Evolutionary conservation across 2,797 vertebrate genomes (phyloP), one percentile per base, ranked within the genome.

Genomic region (Peromyscus aztecus): DNA sequence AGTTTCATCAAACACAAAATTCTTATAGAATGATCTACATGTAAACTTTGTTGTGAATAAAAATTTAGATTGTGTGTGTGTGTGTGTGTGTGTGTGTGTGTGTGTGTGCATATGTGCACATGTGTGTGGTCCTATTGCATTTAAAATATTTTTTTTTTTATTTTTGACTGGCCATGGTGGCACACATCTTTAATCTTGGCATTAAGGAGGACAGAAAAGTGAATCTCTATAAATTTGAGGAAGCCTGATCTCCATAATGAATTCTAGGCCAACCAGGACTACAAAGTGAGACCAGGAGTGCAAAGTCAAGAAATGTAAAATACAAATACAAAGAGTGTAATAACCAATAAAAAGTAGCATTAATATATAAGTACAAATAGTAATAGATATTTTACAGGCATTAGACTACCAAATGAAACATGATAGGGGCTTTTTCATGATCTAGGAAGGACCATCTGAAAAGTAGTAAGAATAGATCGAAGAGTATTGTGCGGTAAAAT

Each of bases 21-120:
- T 69, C 23, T 81, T 27, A 83, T 81, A 52, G 13, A 81, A 83
- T 81, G 24, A 31, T 37, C 59, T 81, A 37, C 59, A 87, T 77
- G 2, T 69, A 91, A 88, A n/a, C 10, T n/a, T 82, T 95, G 55
- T 55, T 93, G 59, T 83, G 46, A 94, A 93, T 78, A 94, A 46
- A 77, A 63, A 75, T 93, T 94, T 87, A 73, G 57, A 4, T 93
- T 40, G 1, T 77, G 52, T 59, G 43, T 49, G 43, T 46, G 5
- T 27, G 23, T 55, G 14, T 77, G 5, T 77, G 6, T 80, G 2
- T 40, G 9, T 8, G 9, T 40, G 23, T 67, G 65, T 67, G 29
- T 67, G 65, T 31, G 27, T 67, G 71, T 27, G n/a, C n/a, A 46
- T 52, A 0, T 67, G 3, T 67, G 29, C 13, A 6, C 7, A 6